Conservation (phyloP, 2,113 vertebrate genomes). For the Neotoma lepida region DNA sequence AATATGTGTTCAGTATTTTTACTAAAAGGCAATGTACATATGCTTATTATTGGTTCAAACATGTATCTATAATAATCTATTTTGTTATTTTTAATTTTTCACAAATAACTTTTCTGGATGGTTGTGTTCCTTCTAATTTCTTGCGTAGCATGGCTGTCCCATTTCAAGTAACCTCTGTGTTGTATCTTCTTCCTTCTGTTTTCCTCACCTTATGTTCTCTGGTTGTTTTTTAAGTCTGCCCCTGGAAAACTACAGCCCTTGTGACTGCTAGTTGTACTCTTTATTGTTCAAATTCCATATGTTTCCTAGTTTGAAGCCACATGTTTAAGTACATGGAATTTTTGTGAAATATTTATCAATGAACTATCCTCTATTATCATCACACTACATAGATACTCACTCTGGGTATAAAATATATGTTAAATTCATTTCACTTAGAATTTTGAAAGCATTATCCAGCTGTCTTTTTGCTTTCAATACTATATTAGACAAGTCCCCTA, state of each 20-base stretch:
- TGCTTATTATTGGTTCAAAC: background rate
- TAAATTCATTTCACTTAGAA: conserved; percentile 31
- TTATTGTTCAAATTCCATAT: background rate
- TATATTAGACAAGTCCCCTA: background rate
- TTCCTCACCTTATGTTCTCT: background rate
- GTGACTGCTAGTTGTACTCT: background rate
- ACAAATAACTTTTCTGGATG: background rate
- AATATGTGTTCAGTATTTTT: background rate
- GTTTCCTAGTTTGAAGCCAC: background rate
- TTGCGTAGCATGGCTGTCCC: background rate
- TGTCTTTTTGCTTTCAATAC: background rate
- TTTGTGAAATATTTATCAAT: background rate
- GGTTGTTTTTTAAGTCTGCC: background rate
- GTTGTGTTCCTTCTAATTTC: background rate
- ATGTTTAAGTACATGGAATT: background rate
- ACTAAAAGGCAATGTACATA: background rate
- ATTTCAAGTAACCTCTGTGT: background rate
- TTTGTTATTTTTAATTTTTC: background rate
- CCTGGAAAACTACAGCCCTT: background rate
- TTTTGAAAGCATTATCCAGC: background rate
- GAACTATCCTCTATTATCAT: background rate
- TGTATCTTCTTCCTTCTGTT: background rate
- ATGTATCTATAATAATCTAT: background rate
- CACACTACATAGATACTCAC: background rate
- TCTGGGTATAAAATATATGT: background rate